Evolutionary conservation across 2,797 vertebrate species (phyloP), one percentile per base, ranked within the genome.

Genomic region (Galaxias olidus): DNA sequence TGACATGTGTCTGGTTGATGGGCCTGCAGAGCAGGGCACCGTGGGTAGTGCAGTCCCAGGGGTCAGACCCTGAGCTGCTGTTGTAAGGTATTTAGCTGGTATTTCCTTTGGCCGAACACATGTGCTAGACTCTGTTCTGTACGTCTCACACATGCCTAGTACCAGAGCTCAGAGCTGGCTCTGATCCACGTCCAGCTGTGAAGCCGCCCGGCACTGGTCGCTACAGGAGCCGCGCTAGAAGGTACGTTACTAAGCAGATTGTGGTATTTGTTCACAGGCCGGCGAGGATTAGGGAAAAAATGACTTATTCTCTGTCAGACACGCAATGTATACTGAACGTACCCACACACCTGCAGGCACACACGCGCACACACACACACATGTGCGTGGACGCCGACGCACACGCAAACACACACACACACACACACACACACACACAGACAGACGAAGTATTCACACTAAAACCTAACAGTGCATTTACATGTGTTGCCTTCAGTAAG

Each of bases 211-310:
- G 77, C 17, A 10, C 43, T 17, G 56, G 0, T n/a, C 56, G 44
- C 56, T 58, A 42, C 10, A 19, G 15, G 18, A 53, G 72, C 66
- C 17, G 30, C 63, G 65, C 75, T 74, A 65, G 66, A 20, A 77
- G 43, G 42, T 7, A 53, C 77, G 69, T 56, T 73, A 19, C 8
- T 78, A 71, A 83, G 73, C 59, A 77, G 75, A 84, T 78, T 82
- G 64, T 65, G 68, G 61, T 73, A 76, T 84, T 82, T 85, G 52
- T 56, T 42, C 69, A 71, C 59, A 65, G 78, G 71, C 71, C 75
- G 69, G 50, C 43, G 47, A 64, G 76, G 73, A 82, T 83, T 85
- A 13, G 52, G 13, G 40, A 15, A 60, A n/a, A 73, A 73, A 42
- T n/a, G 19, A 78, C 63, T 68, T n/a, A n/a, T 1, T 45, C 48